Conservation (phyloP, 2,113 vertebrate genomes). For the Upupa epops region DNA sequence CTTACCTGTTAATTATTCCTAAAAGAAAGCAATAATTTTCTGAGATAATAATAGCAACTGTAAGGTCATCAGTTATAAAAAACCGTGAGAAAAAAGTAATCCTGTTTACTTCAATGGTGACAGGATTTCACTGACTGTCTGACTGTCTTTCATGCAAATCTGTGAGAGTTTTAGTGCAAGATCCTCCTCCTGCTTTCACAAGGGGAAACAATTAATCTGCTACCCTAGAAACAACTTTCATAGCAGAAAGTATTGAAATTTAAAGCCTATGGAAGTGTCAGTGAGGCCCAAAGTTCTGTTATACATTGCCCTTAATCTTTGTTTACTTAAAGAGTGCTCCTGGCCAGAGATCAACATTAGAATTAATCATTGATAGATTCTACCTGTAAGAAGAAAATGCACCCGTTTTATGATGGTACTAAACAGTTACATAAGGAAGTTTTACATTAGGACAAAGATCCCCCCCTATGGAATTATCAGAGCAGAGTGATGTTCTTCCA, state of each 20-base stretch:
- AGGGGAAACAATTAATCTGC: neutral
- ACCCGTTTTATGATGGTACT: neutral
- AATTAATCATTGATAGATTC: conserved; percentile 52
- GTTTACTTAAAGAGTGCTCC: conserved; percentile 9
- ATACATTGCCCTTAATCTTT: conserved; percentile 13
- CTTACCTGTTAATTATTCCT: neutral
- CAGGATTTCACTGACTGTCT: neutral
- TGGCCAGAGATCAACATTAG: neutral
- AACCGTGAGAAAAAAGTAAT: neutral
- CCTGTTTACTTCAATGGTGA: neutral
- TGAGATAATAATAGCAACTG: neutral
- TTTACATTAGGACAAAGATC: neutral
- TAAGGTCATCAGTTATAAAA: neutral
- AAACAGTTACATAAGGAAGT: neutral
- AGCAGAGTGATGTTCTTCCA: neutral
- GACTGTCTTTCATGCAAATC: neutral
- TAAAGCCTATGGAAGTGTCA: neutral
- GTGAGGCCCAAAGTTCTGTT: conserved; percentile 28
- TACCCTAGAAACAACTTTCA: neutral
- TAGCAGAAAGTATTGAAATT: neutral
- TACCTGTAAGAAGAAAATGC: neutral
- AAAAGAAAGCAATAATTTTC: neutral
- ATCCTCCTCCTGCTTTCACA: neutral
- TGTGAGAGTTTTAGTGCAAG: neutral
- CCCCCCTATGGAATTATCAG: neutral